Evolutionary conservation across 2,113 vertebrate species (phyloP).

Genomic region (Xiphias gladius): DNA sequence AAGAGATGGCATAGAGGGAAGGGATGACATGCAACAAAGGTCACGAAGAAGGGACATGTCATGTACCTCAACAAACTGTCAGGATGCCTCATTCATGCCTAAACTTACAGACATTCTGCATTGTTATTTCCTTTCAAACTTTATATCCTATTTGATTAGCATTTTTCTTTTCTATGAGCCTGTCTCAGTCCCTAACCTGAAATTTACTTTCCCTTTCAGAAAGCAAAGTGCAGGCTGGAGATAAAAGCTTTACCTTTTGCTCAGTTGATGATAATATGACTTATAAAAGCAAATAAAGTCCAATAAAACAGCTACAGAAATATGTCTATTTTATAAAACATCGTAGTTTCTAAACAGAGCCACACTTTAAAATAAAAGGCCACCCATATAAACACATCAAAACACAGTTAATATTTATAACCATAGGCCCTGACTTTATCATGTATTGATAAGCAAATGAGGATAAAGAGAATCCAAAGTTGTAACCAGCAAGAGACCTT

Average conservation of each 20-base stretch:
- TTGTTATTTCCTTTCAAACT: constrained; percentile 40
- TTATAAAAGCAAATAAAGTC: constrained; percentile 35
- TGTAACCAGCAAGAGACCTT: neutral
- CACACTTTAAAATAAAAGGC: neutral
- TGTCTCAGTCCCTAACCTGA: constrained; percentile 21
- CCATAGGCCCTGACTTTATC: neutral
- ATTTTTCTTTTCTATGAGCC: constrained; percentile 13
- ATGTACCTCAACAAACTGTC: constrained; percentile 56
- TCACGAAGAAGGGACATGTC: constrained; percentile 65
- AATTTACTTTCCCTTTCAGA: constrained; percentile 27
- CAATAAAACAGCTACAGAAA: neutral
- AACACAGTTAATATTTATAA: neutral
- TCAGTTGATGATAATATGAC: neutral
- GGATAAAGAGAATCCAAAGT: neutral
- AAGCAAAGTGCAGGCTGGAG: constrained; percentile 12
- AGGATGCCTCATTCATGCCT: constrained; percentile 44
- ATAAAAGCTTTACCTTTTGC: constrained; percentile 6
- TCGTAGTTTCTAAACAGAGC: neutral
- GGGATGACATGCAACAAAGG: constrained; percentile 78
- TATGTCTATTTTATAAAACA: neutral
- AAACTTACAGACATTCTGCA: constrained; percentile 17
- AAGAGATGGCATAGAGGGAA: constrained; percentile 53
- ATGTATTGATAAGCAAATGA: neutral
- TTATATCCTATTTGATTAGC: constrained; percentile 34
- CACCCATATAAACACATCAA: neutral